Base-by-base conservation (phyloP, 2,888 invertebrate species). In the Perizoma affinitatum region DNA sequence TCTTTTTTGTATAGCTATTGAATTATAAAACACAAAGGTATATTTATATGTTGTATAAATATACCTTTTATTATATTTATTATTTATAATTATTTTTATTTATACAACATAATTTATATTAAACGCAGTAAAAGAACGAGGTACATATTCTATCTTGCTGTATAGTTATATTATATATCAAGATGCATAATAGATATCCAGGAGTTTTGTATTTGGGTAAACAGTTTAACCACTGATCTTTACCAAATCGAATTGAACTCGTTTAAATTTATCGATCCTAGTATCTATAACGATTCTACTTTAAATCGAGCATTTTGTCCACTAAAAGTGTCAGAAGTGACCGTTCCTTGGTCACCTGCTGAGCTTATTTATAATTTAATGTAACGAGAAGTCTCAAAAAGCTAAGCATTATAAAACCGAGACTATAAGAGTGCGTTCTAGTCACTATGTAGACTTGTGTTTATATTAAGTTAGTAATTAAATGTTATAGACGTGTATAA, bases 331-430 rank as follows among this genome's bases (percentile, higher is more conserved):
- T 67, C 65, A 50, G 51, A 57, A 56, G 61, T 57, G 61, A 54
- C 57, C 50, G 57, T 54, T 54, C 34, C 41, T 52, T 65, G 61
- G 63, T 59, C 65, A 60, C 67, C 67, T 63, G 67, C 67, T 67
- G 67, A 0, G 65, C n/a, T 49, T 59, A 38, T 59, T 54, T 50
- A 56, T 36, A 36, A 42, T 42, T 7, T 53, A 40, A 35, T 11
- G 33, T 54, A 54, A 46, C 46, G 41, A 54, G 46, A 52, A 35
- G 43, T 41, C 34, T 54, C 41, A 10, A 10, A 51, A 51, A 54
- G 41, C 54, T 40, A 44, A 35, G 42, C 43, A 51, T 33, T 44
- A 8, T 46, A 6, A 40, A 22, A 54, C 44, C 43, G 52, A 22
- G 5, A 35, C 44, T 44, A 35, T 47, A 47, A 43, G 42, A 44